phyloP scores from a whole-genome alignment of 2,113 vertebrate species.

The Mirza zaza region DNA sequence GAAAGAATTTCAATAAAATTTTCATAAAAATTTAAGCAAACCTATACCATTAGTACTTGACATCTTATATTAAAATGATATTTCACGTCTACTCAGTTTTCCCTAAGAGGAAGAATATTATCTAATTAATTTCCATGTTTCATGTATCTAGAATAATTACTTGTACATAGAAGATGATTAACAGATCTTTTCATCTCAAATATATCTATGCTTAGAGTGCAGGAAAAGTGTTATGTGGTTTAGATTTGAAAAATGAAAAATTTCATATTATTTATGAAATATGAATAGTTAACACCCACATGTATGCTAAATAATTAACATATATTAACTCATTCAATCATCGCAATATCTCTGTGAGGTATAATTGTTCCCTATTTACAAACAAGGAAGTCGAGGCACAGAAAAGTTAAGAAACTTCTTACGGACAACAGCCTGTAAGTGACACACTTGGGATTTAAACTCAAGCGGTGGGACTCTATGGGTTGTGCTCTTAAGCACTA shows the following conservation, averaged over 20 bases:
- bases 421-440: background rate
- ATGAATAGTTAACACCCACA: background rate
- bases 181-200: background rate
- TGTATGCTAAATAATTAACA: background rate
- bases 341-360: background rate
- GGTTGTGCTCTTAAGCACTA: accelerated
- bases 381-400: background rate
- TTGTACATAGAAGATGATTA: background rate
- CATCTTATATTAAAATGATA: background rate
- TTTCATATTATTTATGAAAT: background rate
- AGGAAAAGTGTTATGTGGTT: background rate
- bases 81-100: background rate
- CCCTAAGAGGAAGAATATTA: background rate
- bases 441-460: background rate
- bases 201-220: background rate
- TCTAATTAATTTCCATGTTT: background rate
- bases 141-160: background rate
- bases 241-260: background rate
- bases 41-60: background rate
- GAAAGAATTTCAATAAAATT: no score
- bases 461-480: accelerated
- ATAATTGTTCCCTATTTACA: background rate
- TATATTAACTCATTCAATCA: background rate
- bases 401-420: background rate
- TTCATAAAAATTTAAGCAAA: background rate